These are phyloP conservation scores for Apamea crenata DNA, from an alignment of 2,888 invertebrate genomes.

Conservation along the genomic window DNA sequence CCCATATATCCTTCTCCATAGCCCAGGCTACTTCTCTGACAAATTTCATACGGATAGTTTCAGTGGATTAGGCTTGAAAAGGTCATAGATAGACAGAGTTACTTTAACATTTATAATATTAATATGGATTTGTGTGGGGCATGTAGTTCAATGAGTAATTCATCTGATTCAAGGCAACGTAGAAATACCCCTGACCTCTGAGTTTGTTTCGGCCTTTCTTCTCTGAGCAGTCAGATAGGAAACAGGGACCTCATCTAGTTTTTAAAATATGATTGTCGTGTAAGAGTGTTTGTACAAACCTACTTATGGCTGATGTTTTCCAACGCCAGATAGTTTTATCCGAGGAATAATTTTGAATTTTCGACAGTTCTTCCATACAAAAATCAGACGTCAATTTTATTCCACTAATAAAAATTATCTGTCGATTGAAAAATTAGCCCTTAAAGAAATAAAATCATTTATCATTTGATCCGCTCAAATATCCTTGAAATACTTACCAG, in stretches of 20 bases:
- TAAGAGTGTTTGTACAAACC: no score
- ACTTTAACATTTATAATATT: background rate
- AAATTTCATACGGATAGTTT: background rate
- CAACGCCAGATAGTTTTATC: no score
- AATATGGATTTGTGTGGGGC: background rate
- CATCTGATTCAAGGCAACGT: background rate
- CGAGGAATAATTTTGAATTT: no score
- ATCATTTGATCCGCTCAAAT: background rate
- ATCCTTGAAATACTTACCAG: conserved; percentile 74
- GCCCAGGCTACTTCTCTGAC: background rate
- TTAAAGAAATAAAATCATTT: background rate
- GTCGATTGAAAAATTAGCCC: no score
- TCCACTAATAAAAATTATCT: no score
- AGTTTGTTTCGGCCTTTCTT: no score
- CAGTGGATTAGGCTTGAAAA: background rate
- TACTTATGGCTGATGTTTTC: no score
- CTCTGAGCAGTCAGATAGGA: no score
- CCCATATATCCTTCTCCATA: background rate
- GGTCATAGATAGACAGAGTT: background rate
- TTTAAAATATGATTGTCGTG: no score
- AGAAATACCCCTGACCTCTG: background rate
- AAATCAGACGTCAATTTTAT: no score
- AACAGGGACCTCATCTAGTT: no score
- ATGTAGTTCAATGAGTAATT: background rate
- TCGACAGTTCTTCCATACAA: no score